A percentile compares a stretch with the other conserved stretches of the same genome.
phyloP scores from a whole-genome alignment of 2,888 invertebrate species.

The Pristionchus arcanus region DNA sequence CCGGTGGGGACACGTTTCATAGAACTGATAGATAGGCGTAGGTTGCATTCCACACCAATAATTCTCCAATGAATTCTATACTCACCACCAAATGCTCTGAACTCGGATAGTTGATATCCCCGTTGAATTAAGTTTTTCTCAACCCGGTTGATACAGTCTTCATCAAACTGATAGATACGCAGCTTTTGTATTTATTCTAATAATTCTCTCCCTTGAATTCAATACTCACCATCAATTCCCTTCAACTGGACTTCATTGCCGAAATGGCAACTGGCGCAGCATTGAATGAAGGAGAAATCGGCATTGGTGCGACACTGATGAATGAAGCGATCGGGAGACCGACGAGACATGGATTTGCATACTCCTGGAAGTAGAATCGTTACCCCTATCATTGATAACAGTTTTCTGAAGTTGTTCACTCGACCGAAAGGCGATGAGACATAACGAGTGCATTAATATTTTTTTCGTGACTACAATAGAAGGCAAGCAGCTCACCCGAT shows the following conservation, averaged over 20 bases:
- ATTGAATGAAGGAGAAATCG: constrained; percentile 73
- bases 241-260: constrained; percentile 60
- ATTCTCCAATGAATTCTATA: background rate
- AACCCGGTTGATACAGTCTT: no score
- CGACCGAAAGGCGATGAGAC: no score
- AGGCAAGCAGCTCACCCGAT: constrained; percentile 59
- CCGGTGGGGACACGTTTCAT: no score
- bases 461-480: no score
- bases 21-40: no score
- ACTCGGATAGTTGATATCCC: no score
- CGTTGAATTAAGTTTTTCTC: no score
- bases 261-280: constrained; percentile 74
- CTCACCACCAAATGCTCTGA: constrained; percentile 25
- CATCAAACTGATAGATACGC: no score
- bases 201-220: background rate
- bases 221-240: constrained; percentile 39
- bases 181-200: no score
- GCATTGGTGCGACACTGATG: constrained; percentile 69
- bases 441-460: no score
- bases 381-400: background rate
- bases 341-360: constrained; percentile 47
- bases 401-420: no score
- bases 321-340: constrained; percentile 69
- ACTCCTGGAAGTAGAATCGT: background rate
- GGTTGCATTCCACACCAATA: no score